These are phyloP conservation scores for Eupelmus urozonus DNA, from an alignment of 2,888 invertebrate species.

Conservation along the genomic window DNA sequence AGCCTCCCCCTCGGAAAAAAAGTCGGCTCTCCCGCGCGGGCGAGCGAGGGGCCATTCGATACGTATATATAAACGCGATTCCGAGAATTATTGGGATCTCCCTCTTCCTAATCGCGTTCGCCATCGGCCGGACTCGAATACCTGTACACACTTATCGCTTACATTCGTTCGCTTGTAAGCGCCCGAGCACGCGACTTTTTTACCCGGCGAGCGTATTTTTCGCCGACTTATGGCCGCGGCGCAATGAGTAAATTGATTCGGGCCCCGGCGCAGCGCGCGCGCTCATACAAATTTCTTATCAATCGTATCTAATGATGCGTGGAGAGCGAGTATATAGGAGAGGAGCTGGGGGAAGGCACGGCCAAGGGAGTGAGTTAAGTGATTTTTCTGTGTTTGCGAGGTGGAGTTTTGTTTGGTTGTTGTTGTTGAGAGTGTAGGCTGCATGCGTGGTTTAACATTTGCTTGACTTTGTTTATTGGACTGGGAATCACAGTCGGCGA, in stretches of 20 bases:
- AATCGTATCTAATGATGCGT: background rate
- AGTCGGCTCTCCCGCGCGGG: slow-evolving; percentile 6
- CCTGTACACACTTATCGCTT: slow-evolving; percentile 57
- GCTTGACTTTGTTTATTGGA: slow-evolving; percentile 13
- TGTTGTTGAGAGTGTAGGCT: background rate
- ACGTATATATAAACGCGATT: slow-evolving; percentile 60
- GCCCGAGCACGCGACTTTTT: slow-evolving; percentile 36
- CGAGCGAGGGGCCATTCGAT: slow-evolving; percentile 61
- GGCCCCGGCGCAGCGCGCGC: background rate
- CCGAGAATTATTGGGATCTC: slow-evolving; percentile 65
- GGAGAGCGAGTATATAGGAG: no score
- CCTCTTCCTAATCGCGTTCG: slow-evolving; percentile 65
- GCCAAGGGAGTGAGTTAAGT: background rate
- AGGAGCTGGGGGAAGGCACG: background rate
- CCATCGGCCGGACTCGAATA: slow-evolving; percentile 61
- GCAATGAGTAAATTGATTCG: slow-evolving; percentile 34
- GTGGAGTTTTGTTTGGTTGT: slow-evolving; percentile 8
- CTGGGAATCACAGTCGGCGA: background rate
- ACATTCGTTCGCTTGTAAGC: slow-evolving; percentile 51
- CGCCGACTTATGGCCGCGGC: background rate
- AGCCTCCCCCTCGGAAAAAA: slow-evolving; percentile 13
- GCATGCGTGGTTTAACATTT: slow-evolving; percentile 11
- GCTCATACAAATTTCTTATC: slow-evolving; percentile 22
- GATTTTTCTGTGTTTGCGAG: background rate
- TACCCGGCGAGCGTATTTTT: slow-evolving; percentile 13